Conservation (phyloP, 1,140 invertebrate species). For the Acromyrmex charruanus region DNA sequence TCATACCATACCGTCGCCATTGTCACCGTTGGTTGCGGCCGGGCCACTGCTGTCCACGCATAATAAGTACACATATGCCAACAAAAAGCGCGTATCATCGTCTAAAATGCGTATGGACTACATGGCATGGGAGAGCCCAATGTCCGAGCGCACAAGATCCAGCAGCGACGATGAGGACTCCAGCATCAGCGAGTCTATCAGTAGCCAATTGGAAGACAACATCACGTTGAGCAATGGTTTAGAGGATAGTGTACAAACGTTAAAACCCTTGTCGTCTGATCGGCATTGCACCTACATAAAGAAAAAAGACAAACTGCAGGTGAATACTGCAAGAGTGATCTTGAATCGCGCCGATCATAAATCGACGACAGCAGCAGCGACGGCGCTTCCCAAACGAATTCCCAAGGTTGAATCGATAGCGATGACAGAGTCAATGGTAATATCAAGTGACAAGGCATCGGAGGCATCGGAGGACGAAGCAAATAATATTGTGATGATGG, state of each 20-base stretch:
- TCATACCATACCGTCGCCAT: conserved; percentile 82
- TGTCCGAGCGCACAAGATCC: conserved; percentile 80
- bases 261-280: conserved; percentile 68
- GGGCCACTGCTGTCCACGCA: conserved; percentile 83
- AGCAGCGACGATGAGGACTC: conserved; percentile 83
- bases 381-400: conserved; percentile 69
- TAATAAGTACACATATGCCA: conserved; percentile 83
- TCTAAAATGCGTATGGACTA: conserved; percentile 77
- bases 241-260: conserved; percentile 74
- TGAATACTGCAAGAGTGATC: conserved; percentile 79
- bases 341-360: conserved; percentile 81
- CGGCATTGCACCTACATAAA: conserved; percentile 78
- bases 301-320: conserved; percentile 81
- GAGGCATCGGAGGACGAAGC: conserved; percentile 83
- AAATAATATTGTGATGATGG: conserved; percentile 72
- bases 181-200: conserved; percentile 80
- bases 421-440: conserved; percentile 64
- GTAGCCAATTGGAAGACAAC: conserved; percentile 81
- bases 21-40: conserved; percentile 82
- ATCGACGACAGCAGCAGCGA: conserved; percentile 43
- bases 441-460: conserved; percentile 81
- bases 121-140: conserved; percentile 81
- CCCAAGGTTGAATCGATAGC: conserved; percentile 71
- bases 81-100: conserved; percentile 80
- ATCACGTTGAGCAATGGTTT: conserved; percentile 79